Base-by-base conservation (phyloP, 1,140 invertebrate species). In the Drosophila virilis region DNA sequence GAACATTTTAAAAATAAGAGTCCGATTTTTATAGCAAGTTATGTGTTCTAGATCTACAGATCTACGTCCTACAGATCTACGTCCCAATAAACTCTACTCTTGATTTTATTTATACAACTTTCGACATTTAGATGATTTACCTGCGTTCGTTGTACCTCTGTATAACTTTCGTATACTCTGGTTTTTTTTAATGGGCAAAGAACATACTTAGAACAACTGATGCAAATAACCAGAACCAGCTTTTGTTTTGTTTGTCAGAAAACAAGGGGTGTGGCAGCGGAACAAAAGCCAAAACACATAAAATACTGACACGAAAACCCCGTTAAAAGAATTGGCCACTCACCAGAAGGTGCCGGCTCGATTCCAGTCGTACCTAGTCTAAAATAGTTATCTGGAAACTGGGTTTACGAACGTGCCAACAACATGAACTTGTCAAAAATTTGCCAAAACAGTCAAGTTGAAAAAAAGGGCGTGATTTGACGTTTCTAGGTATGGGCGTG, bases 261-360 rank as follows among this genome's bases (percentile, higher is more conserved):
- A 50, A 67, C n/a, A 10, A 66, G 46, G 48, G 70, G 70, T 46
- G 70, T 67, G 64, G 64, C 37, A 50, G 42, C 55, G 35, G 22
- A 67, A 67, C 45, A 54, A 67, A 58, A 35, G 52, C 40, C 9
- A 61, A 48, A 60, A 9, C 58, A 59, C 40, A 73, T 66, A 70
- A 89, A 88, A 69, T 72, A 64, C 78, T 80, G 77, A 88, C 84
- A 88, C 78, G 67, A 89, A 89, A 89, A 78, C 77, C 88, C 80
- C 79, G 84, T 88, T 88, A 80, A 70, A 60, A 76, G 64, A 76
- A 77, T 61, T 48, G 54, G 48, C 57, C 51, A 65, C 60, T 62
- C 22, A 51, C 12, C 32, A 15, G 13, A 40, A 52, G 45, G 76
- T 50, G 54, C 22, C 45, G 46, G 40, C 22, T 82, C 64, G 65